Conservation (phyloP, 1,140 invertebrate genomes). For the Hyposmocoma kahamanoa region DNA sequence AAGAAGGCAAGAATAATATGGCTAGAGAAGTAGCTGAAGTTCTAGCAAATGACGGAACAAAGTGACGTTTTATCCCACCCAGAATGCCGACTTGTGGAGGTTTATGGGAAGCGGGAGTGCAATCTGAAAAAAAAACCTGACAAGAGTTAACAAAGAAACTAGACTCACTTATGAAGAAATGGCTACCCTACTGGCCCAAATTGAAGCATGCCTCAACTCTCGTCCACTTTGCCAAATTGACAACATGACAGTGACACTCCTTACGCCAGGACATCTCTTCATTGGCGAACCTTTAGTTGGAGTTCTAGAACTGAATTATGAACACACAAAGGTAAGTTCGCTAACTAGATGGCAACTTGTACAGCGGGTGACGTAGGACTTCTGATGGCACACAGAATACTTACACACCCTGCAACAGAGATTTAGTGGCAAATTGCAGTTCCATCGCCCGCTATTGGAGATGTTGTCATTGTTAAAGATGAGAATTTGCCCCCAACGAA, state of each 20-base stretch:
- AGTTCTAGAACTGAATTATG: conserved; percentile 20
- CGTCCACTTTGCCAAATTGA: conserved; percentile 18
- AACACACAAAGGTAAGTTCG: conserved; percentile 8
- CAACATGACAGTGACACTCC: conserved; percentile 6
- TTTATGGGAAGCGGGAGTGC: conserved; percentile 23
- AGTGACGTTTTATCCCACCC: conserved; percentile 17
- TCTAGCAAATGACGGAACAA: conserved; percentile 14
- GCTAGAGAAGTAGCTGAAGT: neutral
- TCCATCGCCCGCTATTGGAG: conserved; percentile 12
- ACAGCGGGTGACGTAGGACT: conserved; percentile 24
- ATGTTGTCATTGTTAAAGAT: conserved; percentile 32
- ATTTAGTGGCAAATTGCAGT: conserved; percentile 16
- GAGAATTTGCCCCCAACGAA: conserved; percentile 25
- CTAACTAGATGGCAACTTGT: conserved; percentile 27
- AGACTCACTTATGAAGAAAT: conserved; percentile 26
- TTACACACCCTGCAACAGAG: conserved; percentile 24
- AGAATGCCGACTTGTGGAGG: conserved; percentile 18
- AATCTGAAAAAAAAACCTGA: conserved; percentile 25
- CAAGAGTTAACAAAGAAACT: conserved; percentile 14
- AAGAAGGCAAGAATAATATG: neutral
- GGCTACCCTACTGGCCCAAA: conserved; percentile 22
- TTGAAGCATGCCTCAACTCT: conserved; percentile 25
- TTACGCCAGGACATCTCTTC: conserved; percentile 49
- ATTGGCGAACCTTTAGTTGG: conserved; percentile 35
- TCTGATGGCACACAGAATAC: conserved; percentile 29